Percentiles rank a stretch among this genome's conserved stretches.
Evolutionary conservation across 2,888 invertebrate genomes (phyloP).

Genomic region (Stratiomys singularior): DNA sequence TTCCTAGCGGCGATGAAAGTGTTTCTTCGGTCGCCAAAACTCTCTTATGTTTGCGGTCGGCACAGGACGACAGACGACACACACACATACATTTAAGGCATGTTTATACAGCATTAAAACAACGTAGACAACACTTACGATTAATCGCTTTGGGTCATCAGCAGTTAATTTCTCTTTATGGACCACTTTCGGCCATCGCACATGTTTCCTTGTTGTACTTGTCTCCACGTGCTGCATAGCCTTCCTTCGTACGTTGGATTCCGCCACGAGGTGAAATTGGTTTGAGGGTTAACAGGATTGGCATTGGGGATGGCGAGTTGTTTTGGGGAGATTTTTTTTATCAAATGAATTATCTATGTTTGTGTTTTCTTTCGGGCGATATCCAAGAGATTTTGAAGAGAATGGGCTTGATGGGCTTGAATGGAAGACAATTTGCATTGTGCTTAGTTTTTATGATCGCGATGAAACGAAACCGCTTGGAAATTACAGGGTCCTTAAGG

Average conservation of each 20-base stretch:
- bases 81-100: constrained; percentile 12
- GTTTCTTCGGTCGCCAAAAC: no score
- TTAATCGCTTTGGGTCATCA: constrained; percentile 39
- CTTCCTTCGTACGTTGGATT: not conserved
- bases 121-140: constrained; percentile 20
- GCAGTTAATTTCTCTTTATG: constrained; percentile 41
- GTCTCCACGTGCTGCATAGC: not conserved
- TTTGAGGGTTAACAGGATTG: no score
- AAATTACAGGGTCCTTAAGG: not conserved
- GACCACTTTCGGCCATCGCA: constrained; percentile 30
- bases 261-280: no score
- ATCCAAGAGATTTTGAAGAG: no score
- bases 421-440: no score
- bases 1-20: no score
- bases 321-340: no score
- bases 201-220: constrained; percentile 12
- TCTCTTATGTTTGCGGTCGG: not conserved
- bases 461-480: not conserved
- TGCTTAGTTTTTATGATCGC: not conserved
- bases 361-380: no score
- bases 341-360: no score
- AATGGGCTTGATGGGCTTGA: no score
- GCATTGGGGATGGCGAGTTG: no score
- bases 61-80: not conserved
- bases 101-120: constrained; percentile 33